Conservation (phyloP, 2,113 vertebrate species). For the Aix galericulata region DNA sequence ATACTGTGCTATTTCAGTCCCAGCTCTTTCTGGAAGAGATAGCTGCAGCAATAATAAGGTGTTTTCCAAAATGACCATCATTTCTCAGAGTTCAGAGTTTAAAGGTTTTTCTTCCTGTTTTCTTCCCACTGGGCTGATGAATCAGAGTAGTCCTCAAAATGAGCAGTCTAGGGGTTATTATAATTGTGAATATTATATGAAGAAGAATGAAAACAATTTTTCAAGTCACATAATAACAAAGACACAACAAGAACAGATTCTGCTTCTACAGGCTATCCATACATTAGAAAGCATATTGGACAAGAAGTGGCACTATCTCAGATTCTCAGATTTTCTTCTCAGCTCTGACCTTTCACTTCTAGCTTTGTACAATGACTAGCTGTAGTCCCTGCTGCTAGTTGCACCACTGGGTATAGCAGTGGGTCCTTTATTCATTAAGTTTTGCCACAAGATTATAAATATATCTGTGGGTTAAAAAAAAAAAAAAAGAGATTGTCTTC, state of each 20-base stretch:
- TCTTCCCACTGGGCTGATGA: background rate
- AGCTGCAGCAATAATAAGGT: background rate
- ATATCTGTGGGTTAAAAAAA: background rate
- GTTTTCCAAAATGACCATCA: background rate
- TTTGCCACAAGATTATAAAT: background rate
- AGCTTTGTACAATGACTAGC: background rate
- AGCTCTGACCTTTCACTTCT: background rate
- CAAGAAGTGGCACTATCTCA: background rate
- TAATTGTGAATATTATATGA: background rate
- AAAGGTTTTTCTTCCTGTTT: background rate
- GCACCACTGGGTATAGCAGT: background rate
- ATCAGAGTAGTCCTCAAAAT: background rate
- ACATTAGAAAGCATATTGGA: background rate
- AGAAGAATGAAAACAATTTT: background rate
- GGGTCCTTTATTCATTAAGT: background rate
- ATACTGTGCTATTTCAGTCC: background rate
- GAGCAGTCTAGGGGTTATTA: background rate
- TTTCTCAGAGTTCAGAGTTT: background rate
- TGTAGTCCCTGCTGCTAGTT: background rate
- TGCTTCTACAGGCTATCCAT: background rate
- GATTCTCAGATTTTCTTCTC: background rate
- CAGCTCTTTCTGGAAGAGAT: background rate
- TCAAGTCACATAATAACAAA: background rate
- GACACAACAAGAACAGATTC: background rate
- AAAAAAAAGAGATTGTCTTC: background rate